Conservation (phyloP, 2,888 invertebrate species). For the Hylaea fasciaria region DNA sequence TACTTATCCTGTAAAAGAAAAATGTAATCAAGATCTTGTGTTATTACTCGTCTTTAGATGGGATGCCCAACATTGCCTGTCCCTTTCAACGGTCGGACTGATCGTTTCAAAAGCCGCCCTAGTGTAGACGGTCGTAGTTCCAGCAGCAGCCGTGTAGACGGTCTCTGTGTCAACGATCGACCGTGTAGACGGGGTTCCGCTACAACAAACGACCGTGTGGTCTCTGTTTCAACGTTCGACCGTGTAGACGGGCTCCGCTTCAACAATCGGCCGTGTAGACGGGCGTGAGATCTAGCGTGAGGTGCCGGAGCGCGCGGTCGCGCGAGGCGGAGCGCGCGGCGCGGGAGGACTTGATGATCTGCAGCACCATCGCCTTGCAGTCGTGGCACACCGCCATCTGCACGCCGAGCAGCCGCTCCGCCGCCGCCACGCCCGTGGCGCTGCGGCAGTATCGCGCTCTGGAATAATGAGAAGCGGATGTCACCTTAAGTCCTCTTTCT, state of each 20-base stretch:
- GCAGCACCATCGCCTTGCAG: constrained; percentile 96
- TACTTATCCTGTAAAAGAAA: too few species aligned
- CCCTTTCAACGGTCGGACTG: neutral
- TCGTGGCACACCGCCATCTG: constrained; percentile 97
- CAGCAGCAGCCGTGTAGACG: neutral
- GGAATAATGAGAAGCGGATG: constrained; percentile 28
- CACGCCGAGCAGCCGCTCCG: constrained; percentile 89
- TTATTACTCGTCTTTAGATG: too few species aligned
- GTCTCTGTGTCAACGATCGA: neutral
- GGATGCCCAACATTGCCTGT: too few species aligned
- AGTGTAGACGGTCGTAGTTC: neutral
- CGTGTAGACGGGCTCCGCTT: neutral
- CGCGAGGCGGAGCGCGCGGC: constrained; percentile 92
- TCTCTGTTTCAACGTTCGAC: too few species aligned
- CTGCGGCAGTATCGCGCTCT: constrained; percentile 87
- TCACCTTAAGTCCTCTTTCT: neutral
- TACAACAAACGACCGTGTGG: too few species aligned
- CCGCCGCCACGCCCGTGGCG: constrained; percentile 79
- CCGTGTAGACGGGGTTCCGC: too few species aligned
- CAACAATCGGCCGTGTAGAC: constrained; percentile 87
- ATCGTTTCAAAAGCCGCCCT: neutral
- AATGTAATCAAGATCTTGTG: too few species aligned
- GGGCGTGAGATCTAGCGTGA: constrained; percentile 93
- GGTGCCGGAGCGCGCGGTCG: constrained; percentile 91
- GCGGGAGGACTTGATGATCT: constrained; percentile 95